Evolutionary conservation across 2,113 vertebrate species (phyloP).

Genomic region (Bos taurus): DNA sequence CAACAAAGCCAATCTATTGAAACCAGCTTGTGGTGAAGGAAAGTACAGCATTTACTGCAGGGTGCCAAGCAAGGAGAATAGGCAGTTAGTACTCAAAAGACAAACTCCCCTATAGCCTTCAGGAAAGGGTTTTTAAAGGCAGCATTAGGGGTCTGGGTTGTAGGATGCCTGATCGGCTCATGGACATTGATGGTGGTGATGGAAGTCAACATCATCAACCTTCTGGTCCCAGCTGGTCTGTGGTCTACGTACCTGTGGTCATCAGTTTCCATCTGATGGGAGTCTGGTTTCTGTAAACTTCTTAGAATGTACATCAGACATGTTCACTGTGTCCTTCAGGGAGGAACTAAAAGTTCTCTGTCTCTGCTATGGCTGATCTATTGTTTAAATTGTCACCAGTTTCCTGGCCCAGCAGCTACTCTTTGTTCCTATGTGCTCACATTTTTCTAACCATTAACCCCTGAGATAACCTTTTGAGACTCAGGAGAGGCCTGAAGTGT

Average conservation of each 20-base stretch:
- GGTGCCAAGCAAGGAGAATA: background rate
- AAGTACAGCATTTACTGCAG: background rate
- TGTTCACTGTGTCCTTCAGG: background rate
- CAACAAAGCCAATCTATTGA: background rate
- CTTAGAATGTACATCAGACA: background rate
- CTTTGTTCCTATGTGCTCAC: background rate
- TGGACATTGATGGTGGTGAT: background rate
- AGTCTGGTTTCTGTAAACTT: background rate
- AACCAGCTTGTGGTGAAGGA: background rate
- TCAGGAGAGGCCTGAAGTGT: background rate
- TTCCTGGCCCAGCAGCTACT: background rate
- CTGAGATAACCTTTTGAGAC: background rate
- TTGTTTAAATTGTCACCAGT: background rate
- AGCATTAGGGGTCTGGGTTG: background rate
- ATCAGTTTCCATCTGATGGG: background rate
- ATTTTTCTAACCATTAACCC: background rate
- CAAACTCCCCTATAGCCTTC: background rate
- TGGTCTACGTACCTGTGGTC: background rate
- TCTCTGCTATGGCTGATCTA: background rate
- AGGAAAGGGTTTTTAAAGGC: background rate
- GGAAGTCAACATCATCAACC: background rate
- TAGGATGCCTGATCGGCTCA: background rate
- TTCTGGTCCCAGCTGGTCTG: background rate
- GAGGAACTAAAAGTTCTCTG: background rate
- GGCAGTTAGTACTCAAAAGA: background rate